Evolutionary conservation across 2,113 vertebrate genomes (phyloP).

Genomic region (Charina bottae): DNA sequence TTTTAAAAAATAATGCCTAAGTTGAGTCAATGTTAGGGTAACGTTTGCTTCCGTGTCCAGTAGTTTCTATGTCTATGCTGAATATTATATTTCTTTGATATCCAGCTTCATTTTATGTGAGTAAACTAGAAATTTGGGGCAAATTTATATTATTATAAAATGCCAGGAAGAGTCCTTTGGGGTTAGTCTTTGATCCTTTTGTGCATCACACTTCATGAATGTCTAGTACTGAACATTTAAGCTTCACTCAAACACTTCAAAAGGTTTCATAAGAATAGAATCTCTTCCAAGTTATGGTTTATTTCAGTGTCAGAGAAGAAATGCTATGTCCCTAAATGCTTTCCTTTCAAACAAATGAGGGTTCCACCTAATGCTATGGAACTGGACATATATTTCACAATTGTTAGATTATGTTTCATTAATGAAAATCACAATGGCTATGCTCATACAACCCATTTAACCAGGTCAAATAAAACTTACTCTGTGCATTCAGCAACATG

Average conservation of each 20-base stretch:
- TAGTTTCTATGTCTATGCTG: neutral
- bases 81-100: neutral
- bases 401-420: neutral
- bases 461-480: neutral
- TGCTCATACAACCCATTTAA: neutral
- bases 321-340: neutral
- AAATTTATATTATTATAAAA: neutral
- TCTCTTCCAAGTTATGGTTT: neutral
- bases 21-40: neutral
- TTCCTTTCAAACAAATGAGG: neutral
- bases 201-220: neutral
- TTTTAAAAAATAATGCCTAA: neutral
- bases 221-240: neutral
- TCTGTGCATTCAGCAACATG: neutral
- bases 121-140: neutral
- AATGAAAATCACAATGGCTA: neutral
- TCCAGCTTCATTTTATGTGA: neutral
- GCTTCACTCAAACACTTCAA: neutral
- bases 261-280: neutral
- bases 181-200: neutral
- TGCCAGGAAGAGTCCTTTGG: neutral
- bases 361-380: neutral
- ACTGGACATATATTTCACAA: neutral
- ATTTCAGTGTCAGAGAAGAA: constrained; percentile 2
- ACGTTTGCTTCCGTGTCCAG: neutral